phyloP scores from a whole-genome alignment of 2,888 invertebrate genomes.

The Blomia tropicalis region DNA sequence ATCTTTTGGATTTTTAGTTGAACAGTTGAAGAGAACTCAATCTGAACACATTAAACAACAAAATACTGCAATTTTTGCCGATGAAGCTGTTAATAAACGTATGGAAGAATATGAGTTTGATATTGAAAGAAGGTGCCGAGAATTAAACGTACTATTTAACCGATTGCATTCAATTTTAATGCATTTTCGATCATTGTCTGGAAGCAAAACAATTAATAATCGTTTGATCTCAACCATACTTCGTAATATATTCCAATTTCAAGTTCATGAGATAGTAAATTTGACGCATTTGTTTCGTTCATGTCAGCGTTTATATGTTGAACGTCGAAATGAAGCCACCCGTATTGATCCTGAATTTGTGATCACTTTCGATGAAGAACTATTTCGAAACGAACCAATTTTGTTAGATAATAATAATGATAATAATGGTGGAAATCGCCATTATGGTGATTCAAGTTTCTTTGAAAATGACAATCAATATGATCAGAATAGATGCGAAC shows the following conservation, averaged over 20 bases:
- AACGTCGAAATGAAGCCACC: slow-evolving; percentile 13
- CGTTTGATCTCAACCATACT: slow-evolving; percentile 18
- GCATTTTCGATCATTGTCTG: slow-evolving; percentile 19
- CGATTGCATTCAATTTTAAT: slow-evolving; percentile 24
- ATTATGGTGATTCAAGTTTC: slow-evolving; percentile 10
- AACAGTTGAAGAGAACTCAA: slow-evolving; percentile 22
- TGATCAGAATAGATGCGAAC: not conserved
- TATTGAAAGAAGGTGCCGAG: slow-evolving; percentile 24
- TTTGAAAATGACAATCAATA: not conserved
- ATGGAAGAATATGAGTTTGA: slow-evolving; percentile 22
- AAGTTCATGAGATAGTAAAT: slow-evolving; percentile 19
- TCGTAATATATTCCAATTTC: slow-evolving; percentile 25
- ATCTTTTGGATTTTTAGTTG: too few relatives aligned
- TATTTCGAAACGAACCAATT: not conserved
- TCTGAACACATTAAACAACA: slow-evolving; percentile 20
- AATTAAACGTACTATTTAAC: slow-evolving; percentile 23
- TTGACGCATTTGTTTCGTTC: slow-evolving; percentile 22
- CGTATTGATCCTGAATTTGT: slow-evolving; percentile 22
- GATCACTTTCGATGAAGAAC: slow-evolving; percentile 23
- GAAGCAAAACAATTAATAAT: not conserved
- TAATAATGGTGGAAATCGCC: not conserved
- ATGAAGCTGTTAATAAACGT: slow-evolving; percentile 15
- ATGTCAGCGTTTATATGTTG: slow-evolving; percentile 22
- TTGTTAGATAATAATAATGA: not conserved
- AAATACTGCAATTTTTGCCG: slow-evolving; percentile 22